A percentile compares a stretch with the other conserved stretches of the same genome.
These are phyloP conservation scores for Perodicticus potto DNA, from an alignment of 2,797 vertebrate genomes.

Conservation along the genomic window DNA sequence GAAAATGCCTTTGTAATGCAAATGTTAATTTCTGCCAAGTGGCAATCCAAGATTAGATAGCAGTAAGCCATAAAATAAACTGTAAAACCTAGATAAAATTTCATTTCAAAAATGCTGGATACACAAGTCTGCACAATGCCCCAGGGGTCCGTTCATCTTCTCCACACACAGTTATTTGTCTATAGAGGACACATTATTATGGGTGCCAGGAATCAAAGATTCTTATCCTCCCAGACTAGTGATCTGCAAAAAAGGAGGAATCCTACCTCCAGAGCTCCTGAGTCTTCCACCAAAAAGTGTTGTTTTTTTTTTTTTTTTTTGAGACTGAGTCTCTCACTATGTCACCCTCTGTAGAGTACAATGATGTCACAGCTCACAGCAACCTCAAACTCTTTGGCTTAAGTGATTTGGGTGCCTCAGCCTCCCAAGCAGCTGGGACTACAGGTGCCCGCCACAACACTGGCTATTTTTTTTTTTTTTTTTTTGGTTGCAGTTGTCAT, in stretches of 20 bases:
- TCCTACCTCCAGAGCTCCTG: not conserved
- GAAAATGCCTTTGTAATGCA: not conserved
- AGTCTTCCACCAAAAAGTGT: not conserved
- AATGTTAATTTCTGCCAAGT: not conserved
- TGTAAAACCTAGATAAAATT: not conserved
- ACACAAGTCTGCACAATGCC: not conserved
- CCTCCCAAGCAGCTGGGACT: no score
- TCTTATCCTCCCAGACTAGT: not conserved
- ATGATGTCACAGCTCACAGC: no score
- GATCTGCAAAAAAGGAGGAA: not conserved
- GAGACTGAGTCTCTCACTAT: no score
- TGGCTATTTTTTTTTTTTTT: no score
- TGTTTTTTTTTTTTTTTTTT: no score
- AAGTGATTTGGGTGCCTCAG: no score
- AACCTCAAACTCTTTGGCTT: no score
- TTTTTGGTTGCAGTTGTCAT: no score
- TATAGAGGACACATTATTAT: not conserved
- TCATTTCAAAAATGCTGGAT: not conserved
- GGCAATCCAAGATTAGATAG: not conserved
- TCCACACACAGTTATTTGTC: not conserved
- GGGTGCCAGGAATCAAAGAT: not conserved
- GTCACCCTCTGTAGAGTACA: no score
- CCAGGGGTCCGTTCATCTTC: accelerated
- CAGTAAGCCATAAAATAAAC: not conserved
- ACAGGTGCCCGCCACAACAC: no score